Conservation (phyloP, 2,113 vertebrate species). For the Orthonyx spaldingii region DNA sequence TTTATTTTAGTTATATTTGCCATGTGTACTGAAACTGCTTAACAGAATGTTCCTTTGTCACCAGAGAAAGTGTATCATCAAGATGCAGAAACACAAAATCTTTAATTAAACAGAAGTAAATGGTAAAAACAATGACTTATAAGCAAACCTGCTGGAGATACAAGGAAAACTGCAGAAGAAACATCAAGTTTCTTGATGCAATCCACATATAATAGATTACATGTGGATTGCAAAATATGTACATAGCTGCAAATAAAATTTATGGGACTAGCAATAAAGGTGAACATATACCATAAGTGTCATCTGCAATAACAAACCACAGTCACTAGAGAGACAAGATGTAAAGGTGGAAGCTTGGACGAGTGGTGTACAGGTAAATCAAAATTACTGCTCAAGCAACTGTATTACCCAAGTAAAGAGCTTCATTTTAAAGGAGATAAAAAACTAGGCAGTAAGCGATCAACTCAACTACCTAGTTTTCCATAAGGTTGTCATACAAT, state of each 20-base stretch:
- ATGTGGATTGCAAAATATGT: accelerated
- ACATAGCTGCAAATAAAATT: not conserved
- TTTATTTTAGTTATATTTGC: not conserved
- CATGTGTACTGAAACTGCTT: not conserved
- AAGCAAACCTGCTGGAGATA: not conserved
- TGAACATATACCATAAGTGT: not conserved
- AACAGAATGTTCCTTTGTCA: not conserved
- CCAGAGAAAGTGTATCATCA: not conserved
- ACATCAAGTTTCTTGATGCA: too few species aligned
- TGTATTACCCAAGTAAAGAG: not conserved
- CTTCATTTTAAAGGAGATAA: not conserved
- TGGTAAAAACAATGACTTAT: not conserved
- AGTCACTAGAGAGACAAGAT: not conserved
- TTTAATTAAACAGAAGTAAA: not conserved
- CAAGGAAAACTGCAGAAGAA: not conserved
- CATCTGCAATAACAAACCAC: not conserved
- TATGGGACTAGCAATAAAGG: not conserved
- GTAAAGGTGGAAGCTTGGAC: not conserved
- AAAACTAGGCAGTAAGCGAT: not conserved
- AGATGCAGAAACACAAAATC: not conserved
- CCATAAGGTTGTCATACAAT: not conserved
- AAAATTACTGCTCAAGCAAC: not conserved
- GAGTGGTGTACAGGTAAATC: not conserved
- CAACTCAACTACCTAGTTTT: not conserved
- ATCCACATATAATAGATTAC: not conserved